phyloP scores from a whole-genome alignment of 2,113 vertebrate species.

The Sinocyclocheilus rhinocerous region DNA sequence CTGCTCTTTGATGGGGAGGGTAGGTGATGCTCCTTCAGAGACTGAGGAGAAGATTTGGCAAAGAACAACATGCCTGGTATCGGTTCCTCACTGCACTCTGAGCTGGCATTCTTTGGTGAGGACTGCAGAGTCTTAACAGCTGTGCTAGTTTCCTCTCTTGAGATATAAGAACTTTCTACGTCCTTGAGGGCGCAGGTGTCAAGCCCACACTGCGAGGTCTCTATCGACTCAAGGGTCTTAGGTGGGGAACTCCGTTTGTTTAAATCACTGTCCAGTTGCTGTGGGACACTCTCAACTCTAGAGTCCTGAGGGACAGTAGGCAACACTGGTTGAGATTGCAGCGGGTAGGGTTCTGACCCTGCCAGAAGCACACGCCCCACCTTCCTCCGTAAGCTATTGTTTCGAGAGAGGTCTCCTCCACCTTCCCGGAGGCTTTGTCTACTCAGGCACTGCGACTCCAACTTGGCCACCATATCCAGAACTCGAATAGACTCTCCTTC shows the following conservation, averaged over 20 bases:
- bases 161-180: background rate
- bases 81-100: slow-evolving; percentile 70
- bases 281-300: background rate
- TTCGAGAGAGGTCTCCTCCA: slow-evolving; percentile 80
- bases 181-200: background rate
- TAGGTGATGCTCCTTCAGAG: slow-evolving; percentile 33
- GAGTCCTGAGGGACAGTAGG: slow-evolving; percentile 4
- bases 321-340: slow-evolving; percentile 30
- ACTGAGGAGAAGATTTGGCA: slow-evolving; percentile 40
- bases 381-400: slow-evolving; percentile 84
- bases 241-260: background rate
- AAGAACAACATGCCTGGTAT: slow-evolving; percentile 89
- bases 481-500: slow-evolving; percentile 83
- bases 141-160: slow-evolving; percentile 14
- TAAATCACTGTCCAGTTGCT: background rate
- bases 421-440: slow-evolving; percentile 75
- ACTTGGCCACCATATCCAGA: slow-evolving; percentile 91
- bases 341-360: slow-evolving; percentile 55
- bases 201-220: background rate
- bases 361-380: slow-evolving; percentile 85
- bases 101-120: slow-evolving; percentile 19
- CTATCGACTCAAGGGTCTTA: slow-evolving; percentile 10
- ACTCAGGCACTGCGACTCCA: slow-evolving; percentile 89
- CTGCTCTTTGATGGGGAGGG: slow-evolving; percentile 9
- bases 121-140: slow-evolving; percentile 21